Evolutionary conservation across 2,888 invertebrate species (phyloP), one percentile per base, ranked within the genome.

Genomic region (Drosophila gaucha): DNA sequence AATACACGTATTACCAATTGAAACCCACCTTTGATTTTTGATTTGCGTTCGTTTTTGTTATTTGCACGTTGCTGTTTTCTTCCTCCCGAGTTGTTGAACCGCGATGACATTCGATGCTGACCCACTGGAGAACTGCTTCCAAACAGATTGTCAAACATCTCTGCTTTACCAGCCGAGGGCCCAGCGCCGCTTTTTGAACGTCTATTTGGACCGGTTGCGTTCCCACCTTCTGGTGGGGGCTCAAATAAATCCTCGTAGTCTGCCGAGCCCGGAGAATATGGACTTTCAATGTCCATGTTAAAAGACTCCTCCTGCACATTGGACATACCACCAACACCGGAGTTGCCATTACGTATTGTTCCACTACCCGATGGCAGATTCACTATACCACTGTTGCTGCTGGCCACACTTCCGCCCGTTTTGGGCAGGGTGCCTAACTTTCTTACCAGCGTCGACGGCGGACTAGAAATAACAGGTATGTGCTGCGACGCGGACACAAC

Each of bases 211-310:
- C 67, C 62, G n/a, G 39, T 16, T 3, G 70, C 66, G 35, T 71
- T 80, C 30, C 67, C 80, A 26, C 67, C 80, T 47, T 91, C 91
- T 56, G 88, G 86, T 10, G 96, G 96, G 50, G 97, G 97, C 91
- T 96, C 95, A 92, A 97, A 97, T 72, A 97, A 93, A 90, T 97
- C 97, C 83, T 97, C 96, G 89, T 96, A 96, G 91, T 97, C 96
- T 84, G 95, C 96, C n/a, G 96, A 96, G 43, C 96, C 97, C 0
- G 97, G 97, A 47, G 97, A 97, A 92, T 97, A 97, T 0, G 97
- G 97, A 20, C 97, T 97, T 76, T 95, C 95, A 90, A 95, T 94
- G 12, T 96, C 96, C 91, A 95, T 93, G 8, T 84, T 72, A 74
- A 93, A 94, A 9, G 88, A 78, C 46, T 93, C 93, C 76, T 95